These are phyloP conservation scores for Neopelma chrysocephalum DNA, from an alignment of 2,797 vertebrate genomes.

Conservation along the genomic window DNA sequence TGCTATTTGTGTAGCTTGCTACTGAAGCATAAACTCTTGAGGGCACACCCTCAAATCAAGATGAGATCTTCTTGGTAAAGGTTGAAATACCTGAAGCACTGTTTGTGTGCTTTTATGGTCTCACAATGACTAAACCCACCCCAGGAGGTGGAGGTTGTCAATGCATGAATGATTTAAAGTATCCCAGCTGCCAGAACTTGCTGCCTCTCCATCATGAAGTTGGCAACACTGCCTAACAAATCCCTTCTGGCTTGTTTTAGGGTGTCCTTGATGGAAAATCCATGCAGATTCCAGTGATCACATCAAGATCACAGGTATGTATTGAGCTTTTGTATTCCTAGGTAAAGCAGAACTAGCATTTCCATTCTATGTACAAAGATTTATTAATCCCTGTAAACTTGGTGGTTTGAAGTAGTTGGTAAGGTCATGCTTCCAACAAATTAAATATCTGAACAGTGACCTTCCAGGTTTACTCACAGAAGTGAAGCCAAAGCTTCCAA, in stretches of 20 bases:
- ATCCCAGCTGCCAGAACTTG: not conserved
- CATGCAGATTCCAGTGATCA: constrained; percentile 87
- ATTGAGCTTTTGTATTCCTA: not conserved
- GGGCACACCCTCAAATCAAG: not conserved
- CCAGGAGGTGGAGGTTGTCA: not conserved
- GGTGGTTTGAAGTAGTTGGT: not conserved
- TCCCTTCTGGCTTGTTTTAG: constrained; percentile 70
- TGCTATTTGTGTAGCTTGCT: too few relatives aligned
- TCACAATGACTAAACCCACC: not conserved
- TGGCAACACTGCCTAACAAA: not conserved
- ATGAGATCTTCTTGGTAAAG: not conserved
- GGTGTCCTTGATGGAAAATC: constrained; percentile 76
- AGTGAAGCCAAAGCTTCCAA: not conserved
- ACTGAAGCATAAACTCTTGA: not conserved
- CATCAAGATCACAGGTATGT: constrained; percentile 89
- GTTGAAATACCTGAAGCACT: not conserved
- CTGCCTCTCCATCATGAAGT: not conserved
- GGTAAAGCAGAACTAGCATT: not conserved
- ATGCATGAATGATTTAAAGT: not conserved
- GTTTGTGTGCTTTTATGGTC: not conserved
- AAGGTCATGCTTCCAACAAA: not conserved
- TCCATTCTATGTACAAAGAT: not conserved
- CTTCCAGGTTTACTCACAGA: not conserved
- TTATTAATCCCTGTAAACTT: not conserved
- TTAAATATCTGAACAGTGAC: not conserved